Evolutionary conservation across 2,888 invertebrate species (phyloP), one percentile per base, ranked within the genome.

Genomic region (Danaus chrysippus): DNA sequence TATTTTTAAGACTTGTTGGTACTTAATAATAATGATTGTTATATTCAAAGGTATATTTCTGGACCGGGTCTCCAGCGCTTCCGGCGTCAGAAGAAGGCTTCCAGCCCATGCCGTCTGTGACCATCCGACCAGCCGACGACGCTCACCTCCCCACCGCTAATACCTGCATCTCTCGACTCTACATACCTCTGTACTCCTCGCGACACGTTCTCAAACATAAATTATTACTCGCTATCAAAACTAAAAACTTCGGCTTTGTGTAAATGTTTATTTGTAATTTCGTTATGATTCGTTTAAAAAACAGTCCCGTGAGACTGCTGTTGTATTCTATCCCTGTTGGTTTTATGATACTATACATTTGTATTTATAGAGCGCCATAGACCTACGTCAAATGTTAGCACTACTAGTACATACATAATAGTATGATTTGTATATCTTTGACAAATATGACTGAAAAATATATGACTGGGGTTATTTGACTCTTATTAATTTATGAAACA

Each of bases 11-110:
- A n/a, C n/a, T n/a, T n/a, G n/a, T n/a, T n/a, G n/a, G n/a, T n/a
- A n/a, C n/a, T n/a, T n/a, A n/a, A n/a, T n/a, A n/a, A n/a, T n/a
- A n/a, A n/a, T n/a, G n/a, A n/a, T n/a, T n/a, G n/a, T n/a, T n/a
- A n/a, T n/a, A n/a, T 41, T 54, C 43, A 1, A 69, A 97, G 98
- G 97, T 99, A 3, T 99, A 99, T 84, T 99, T 99, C 91, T 99
- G 99, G 99, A 99, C 99, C 55, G 99, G 99, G 43, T 99, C 99
- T 60, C 99, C 99, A 19, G 98, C 99, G 56, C 91, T 99, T 76
- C 99, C 99, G 44, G 98, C 99, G 54, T 98, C 98, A 65, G 99
- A 99, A 89, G 99, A 99, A 84, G 99, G 99, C 62, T 99, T 99
- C 91, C 99, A 99, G 86, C 99, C 99, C 53, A 96, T 99, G 96